A percentile compares a stretch with the other conserved stretches of the same genome.
phyloP scores from a whole-genome alignment of 2,797 vertebrate species.

The Melanogrammus aeglefinus region DNA sequence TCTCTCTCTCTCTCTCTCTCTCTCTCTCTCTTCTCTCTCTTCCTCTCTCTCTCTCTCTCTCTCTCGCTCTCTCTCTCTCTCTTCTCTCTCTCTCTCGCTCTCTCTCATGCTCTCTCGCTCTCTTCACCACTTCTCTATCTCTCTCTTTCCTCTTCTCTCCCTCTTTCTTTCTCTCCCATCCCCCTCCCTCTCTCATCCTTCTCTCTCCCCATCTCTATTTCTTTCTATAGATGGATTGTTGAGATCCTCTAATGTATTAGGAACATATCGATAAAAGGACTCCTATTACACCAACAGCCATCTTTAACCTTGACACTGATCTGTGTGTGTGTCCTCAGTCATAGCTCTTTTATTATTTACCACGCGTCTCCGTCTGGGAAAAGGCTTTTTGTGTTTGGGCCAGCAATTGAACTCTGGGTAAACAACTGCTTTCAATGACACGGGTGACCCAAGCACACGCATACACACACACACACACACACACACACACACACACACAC shows the following conservation, averaged over 20 bases:
- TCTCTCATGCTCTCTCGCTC: neutral
- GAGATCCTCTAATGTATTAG: constrained; percentile 45
- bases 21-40: constrained; percentile 1
- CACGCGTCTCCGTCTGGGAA: constrained; percentile 52
- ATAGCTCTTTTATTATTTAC: constrained; percentile 70
- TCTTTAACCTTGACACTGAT: constrained; percentile 66
- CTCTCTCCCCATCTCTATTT: neutral
- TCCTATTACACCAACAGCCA: constrained; percentile 48
- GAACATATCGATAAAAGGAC: constrained; percentile 53
- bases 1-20: neutral
- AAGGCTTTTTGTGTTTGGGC: constrained; percentile 35
- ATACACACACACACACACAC: neutral
- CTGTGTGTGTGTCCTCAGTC: constrained; percentile 52
- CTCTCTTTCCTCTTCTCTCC: neutral
- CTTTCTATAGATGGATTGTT: constrained; percentile 16
- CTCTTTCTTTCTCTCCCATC: neutral
- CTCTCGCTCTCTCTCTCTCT: neutral
- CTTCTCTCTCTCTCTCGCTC: neutral
- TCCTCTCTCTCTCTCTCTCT: neutral
- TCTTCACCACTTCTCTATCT: neutral
- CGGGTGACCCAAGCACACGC: constrained; percentile 47
- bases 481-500: neutral
- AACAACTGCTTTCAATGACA: constrained; percentile 65
- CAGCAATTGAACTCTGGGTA: constrained; percentile 61
- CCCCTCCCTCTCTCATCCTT: neutral